Conservation (phyloP, 1,140 invertebrate genomes). For the Paraescarpia echinospica region DNA sequence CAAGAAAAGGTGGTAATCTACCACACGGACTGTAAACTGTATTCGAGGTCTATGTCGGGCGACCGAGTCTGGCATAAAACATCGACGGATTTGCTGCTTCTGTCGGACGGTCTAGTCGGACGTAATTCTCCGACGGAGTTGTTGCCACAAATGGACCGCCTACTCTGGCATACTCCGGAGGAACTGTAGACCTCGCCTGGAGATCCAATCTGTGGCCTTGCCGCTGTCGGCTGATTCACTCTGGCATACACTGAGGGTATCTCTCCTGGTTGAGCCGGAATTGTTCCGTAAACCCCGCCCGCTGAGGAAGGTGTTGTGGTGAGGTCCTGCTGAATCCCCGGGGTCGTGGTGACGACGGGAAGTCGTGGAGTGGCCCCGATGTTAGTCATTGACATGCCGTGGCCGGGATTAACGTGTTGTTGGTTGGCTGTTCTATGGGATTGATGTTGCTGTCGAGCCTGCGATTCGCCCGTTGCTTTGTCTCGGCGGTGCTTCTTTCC, state of each 20-base stretch:
- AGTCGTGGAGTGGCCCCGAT: too few species aligned
- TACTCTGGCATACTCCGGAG: background rate
- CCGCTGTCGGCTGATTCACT: background rate
- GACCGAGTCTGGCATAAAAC: background rate
- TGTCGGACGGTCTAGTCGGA: background rate
- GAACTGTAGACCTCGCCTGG: background rate
- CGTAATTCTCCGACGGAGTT: background rate
- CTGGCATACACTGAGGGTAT: background rate
- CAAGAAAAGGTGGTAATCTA: too few species aligned
- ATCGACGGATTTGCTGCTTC: background rate
- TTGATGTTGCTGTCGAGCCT: background rate
- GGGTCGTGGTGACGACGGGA: background rate
- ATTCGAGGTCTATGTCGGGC: background rate
- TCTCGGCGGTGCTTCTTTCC: background rate
- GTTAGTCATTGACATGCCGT: background rate
- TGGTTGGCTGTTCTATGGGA: background rate
- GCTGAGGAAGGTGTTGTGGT: background rate
- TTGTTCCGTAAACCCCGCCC: background rate
- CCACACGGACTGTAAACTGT: too few species aligned
- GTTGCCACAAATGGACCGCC: background rate
- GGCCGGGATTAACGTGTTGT: background rate
- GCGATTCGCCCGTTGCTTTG: background rate
- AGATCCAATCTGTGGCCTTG: too few species aligned
- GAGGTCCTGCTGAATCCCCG: background rate
- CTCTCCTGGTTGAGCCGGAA: background rate